Evolutionary conservation across 2,113 vertebrate species (phyloP), one percentile per base, ranked within the genome.

Genomic region (Plestiodon gilberti): DNA sequence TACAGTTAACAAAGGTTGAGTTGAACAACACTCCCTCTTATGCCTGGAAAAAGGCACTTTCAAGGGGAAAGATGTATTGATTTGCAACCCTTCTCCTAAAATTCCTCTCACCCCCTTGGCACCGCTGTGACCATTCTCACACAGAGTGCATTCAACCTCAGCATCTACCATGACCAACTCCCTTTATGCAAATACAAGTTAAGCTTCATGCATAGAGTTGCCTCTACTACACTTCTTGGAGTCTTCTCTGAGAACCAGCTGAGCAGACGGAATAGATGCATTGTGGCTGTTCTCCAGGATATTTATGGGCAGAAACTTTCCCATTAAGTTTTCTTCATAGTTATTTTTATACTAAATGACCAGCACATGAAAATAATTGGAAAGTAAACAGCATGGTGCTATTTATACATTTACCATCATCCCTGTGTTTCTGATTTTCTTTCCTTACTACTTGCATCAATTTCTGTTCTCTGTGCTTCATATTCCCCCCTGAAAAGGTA

Each of bases 171-270:
- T 75, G 0, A 25, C 59, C 73, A 84, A 78, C 77, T 62, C 33
- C 62, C 33, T 89, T 90, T 35, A 82, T 1, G 1, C 48, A 79
- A 83, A 87, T 93, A 78, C 38, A 57, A 0, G 2, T 78, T 74
- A 13, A 86, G 57, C 1, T 2, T 2, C 22, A 43, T 59, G 38
- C 0, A 40, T 35, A 81, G 86, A 77, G 64, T 62, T 62, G 82
- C 82, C 90, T 33, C 81, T 88, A 62, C 81, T 88, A 62, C 89
- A 85, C 64, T 52, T 85, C 84, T 61, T 67, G 84, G 69, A 77
- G 61, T 52, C 89, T 74, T 89, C 81, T 59, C 80, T 23, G 89
- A 93, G 17, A n/a, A 38, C 35, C 70, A 83, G 71, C 85, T 73
- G 52, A 86, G 30, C 5, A 18, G 18, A 80, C 73, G 89, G 75